phyloP scores from a whole-genome alignment of 2,888 invertebrate genomes.

The Eugnorisma glareosa region DNA sequence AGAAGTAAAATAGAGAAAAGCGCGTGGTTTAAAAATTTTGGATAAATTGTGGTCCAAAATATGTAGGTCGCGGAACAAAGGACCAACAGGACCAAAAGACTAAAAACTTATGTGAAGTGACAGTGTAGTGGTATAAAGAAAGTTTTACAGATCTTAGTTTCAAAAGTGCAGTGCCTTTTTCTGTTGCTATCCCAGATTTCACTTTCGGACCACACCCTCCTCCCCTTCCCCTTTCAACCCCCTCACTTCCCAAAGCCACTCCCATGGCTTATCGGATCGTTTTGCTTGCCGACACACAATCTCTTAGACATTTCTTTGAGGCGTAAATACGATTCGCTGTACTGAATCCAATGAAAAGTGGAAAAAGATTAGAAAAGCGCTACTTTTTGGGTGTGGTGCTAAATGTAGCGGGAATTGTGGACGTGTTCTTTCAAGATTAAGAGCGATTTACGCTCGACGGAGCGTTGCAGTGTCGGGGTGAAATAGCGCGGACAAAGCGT shows the following conservation, averaged over 20 bases:
- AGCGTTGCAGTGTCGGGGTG: background rate
- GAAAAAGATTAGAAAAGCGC: slow-evolving; percentile 77
- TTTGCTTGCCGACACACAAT: slow-evolving; percentile 78
- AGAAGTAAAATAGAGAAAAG: background rate
- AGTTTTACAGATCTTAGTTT: background rate
- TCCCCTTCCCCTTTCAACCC: background rate
- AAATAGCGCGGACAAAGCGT: background rate
- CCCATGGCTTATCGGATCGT: slow-evolving; percentile 70
- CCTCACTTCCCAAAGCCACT: background rate
- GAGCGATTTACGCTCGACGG: background rate
- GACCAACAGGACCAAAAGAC: slow-evolving; percentile 5
- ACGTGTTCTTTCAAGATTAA: background rate
- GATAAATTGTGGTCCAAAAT: background rate
- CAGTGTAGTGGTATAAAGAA: background rate
- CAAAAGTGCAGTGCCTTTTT: slow-evolving; percentile 11
- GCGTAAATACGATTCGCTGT: slow-evolving; percentile 79
- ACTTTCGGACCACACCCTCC: slow-evolving; percentile 31
- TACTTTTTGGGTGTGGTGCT: slow-evolving; percentile 47
- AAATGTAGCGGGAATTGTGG: slow-evolving; percentile 39
- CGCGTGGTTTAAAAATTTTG: background rate
- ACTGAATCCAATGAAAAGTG: slow-evolving; percentile 79
- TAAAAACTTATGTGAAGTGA: slow-evolving; percentile 3
- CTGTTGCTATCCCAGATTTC: background rate
- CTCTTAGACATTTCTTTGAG: slow-evolving; percentile 76
- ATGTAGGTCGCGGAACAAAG: slow-evolving; percentile 17